Conservation (phyloP, 2,888 invertebrate species). For the Trichopoda pennipes region DNA sequence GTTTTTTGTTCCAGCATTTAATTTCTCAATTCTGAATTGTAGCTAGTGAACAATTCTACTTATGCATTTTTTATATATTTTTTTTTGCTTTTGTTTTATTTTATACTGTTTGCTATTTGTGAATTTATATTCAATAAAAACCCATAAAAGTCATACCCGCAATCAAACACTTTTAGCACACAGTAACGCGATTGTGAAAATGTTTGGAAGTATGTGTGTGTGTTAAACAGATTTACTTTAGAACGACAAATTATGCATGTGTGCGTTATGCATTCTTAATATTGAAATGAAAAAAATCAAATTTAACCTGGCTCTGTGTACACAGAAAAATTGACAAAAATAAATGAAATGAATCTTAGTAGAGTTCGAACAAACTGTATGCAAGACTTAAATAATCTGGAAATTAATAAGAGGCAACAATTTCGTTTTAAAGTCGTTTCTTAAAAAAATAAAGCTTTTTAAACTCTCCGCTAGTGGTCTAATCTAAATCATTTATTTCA, state of each 20-base stretch:
- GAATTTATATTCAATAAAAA: constrained; percentile 59
- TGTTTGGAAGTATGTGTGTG: not conserved
- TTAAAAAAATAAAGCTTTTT: no score
- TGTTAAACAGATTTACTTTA: constrained; percentile 1
- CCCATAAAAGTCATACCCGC: constrained; percentile 51
- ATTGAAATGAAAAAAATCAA: constrained; percentile 48
- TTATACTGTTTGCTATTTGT: constrained; percentile 1
- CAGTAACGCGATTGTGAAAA: not conserved
- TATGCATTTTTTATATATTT: not conserved
- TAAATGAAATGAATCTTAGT: constrained; percentile 36
- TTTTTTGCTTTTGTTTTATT: not conserved
- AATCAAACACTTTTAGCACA: constrained; percentile 6
- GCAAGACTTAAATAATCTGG: not conserved
- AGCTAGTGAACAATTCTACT: no score
- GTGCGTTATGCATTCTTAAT: constrained; percentile 20
- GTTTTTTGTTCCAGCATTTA: constrained; percentile 55
- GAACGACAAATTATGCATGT: constrained; percentile 30
- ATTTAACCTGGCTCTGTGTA: not conserved
- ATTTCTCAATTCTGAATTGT: constrained; percentile 68
- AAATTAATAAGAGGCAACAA: no score
- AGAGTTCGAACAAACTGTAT: constrained; percentile 27
- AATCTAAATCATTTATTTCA: not conserved
- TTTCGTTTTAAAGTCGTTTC: no score
- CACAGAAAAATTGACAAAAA: constrained; percentile 2
- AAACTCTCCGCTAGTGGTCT: not conserved